Conservation (phyloP, 1,140 invertebrate species). For the Zaprionus gabonicus region DNA sequence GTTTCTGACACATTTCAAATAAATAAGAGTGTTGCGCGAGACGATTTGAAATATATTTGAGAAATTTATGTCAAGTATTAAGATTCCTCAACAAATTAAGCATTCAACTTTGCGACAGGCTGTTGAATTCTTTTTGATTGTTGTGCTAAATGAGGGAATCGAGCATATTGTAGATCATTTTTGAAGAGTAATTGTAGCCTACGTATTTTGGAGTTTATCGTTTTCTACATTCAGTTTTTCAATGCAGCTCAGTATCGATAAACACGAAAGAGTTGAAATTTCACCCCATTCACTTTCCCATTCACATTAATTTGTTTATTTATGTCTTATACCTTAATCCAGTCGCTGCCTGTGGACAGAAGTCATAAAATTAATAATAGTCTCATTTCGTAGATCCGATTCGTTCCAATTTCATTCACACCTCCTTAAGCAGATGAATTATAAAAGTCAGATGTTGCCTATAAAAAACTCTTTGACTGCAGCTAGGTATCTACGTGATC, state of each 20-base stretch:
- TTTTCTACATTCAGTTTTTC: not conserved
- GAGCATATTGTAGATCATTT: not conserved
- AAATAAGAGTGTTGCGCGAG: constrained; percentile 51
- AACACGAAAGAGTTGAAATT: not conserved
- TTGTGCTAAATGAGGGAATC: not conserved
- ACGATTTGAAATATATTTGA: constrained; percentile 23
- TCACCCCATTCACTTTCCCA: not conserved
- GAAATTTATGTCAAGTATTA: constrained; percentile 22
- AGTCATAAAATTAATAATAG: constrained; percentile 19
- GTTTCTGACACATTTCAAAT: constrained; percentile 49
- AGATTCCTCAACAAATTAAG: constrained; percentile 26
- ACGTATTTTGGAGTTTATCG: not conserved
- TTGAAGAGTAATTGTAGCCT: too few species aligned
- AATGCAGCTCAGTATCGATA: not conserved
- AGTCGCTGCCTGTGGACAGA: not conserved
- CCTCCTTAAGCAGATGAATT: constrained; percentile 23
- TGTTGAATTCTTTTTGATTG: not conserved
- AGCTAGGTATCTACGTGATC: constrained; percentile 6
- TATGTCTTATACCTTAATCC: constrained; percentile 11
- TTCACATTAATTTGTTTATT: constrained; percentile 32
- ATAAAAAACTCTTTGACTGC: constrained; percentile 59
- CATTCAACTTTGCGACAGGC: not conserved
- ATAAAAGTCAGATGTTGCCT: constrained; percentile 56
- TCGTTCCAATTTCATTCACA: constrained; percentile 1
- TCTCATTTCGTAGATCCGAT: constrained; percentile 10